Evolutionary conservation across 2,888 invertebrate genomes (phyloP).

Genomic region (Aspidapion aeneum): DNA sequence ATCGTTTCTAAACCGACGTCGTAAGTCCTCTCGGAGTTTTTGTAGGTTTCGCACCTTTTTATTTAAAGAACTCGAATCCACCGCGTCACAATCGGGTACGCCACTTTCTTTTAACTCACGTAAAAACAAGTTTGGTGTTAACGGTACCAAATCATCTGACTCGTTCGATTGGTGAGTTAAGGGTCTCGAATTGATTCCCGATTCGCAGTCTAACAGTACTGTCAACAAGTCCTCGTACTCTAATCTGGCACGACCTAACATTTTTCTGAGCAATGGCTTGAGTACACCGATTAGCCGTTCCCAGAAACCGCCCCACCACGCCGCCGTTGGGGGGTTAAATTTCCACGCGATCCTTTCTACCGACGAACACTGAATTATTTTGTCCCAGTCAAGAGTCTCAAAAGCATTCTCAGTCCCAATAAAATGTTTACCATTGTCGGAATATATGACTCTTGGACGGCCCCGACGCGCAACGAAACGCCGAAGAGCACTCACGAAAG

Average conservation of each 20-base stretch:
- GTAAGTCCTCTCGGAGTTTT: constrained; percentile 27
- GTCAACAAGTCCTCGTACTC: constrained; percentile 33
- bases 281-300: constrained; percentile 42
- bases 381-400: constrained; percentile 30
- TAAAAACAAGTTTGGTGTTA: constrained; percentile 34
- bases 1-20: constrained; percentile 25
- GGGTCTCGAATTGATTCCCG: constrained; percentile 37
- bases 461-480: constrained; percentile 39
- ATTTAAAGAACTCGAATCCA: constrained; percentile 22
- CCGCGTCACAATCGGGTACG: constrained; percentile 25
- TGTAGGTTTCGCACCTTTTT: constrained; percentile 24
- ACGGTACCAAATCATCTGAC: constrained; percentile 18
- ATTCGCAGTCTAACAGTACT: constrained; percentile 36
- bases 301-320: constrained; percentile 49
- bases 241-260: constrained; percentile 36
- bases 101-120: constrained; percentile 23
- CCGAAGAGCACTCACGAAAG: constrained; percentile 36
- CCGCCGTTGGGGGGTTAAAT: constrained; percentile 43
- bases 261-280: constrained; percentile 39
- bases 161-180: constrained; percentile 25
- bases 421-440: constrained; percentile 45
- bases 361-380: constrained; percentile 22
- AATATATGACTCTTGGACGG: constrained; percentile 34
- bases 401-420: constrained; percentile 34
- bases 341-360: constrained; percentile 31